These are phyloP conservation scores for Nesoenas mayeri DNA, from an alignment of 2,113 vertebrate species.

Conservation along the genomic window DNA sequence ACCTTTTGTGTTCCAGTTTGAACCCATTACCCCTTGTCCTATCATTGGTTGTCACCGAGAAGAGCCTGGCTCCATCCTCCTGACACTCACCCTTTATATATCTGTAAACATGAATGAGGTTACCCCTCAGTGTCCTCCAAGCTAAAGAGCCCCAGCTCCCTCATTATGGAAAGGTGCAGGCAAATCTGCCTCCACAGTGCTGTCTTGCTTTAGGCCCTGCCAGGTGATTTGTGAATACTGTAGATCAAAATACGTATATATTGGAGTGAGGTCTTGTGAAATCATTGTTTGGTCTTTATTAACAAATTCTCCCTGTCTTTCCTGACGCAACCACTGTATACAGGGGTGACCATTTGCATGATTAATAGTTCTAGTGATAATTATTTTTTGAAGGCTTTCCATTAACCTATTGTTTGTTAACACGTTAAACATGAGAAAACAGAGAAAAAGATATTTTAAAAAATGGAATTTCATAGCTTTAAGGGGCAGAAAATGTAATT, in stretches of 20 bases:
- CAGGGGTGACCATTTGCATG: not conserved
- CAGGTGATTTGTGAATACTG: not conserved
- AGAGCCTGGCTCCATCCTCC: no score
- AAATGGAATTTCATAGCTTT: fast-evolving
- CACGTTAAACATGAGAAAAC: not conserved
- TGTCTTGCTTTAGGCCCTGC: not conserved
- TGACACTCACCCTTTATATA: no score
- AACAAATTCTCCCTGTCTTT: not conserved
- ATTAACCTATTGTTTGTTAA: not conserved
- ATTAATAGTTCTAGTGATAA: not conserved
- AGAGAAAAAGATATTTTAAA: not conserved
- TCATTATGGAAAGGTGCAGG: not conserved
- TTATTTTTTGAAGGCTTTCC: not conserved
- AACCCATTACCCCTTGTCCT: no score
- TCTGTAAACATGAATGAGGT: no score
- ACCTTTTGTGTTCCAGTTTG: no score
- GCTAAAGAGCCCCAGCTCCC: no score
- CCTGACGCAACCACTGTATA: not conserved
- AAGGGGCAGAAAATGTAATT: not conserved
- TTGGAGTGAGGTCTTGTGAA: not conserved
- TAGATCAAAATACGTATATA: fast-evolving
- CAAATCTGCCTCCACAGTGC: not conserved
- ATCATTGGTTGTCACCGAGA: no score
- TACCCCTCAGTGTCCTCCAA: no score
- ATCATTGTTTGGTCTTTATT: not conserved